Evolutionary conservation across 2,888 invertebrate genomes (phyloP), one percentile per base, ranked within the genome.

Genomic region (Ectemnius continuus): DNA sequence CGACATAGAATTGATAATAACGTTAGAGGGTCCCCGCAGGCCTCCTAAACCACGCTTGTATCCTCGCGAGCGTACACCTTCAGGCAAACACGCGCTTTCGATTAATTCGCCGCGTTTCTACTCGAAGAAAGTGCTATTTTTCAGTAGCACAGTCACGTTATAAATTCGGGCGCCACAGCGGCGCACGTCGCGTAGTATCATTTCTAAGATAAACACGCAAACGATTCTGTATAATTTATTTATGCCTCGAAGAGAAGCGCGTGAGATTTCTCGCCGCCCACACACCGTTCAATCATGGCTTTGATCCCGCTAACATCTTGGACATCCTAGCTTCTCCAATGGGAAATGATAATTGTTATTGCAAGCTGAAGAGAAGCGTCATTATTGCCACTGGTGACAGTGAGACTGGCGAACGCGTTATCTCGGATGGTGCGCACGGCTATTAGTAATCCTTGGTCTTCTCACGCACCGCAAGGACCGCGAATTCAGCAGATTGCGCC

Each of bases 391-490:
- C 36, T 26, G 57, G 67, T 59, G 57, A 48, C 59, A 48, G 64
- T 62, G 67, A 70, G 70, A 68, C 56, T 58, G 60, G 59, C 73
- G 61, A 71, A 65, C 57, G 14, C 52, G 52, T 52, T 16, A 70
- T 83, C 76, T 83, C 66, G 73, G 81, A 83, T 83, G 81, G 76
- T 75, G 75, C 76, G 75, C 67, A 66, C 63, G 70, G 56, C 74
- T 76, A 82, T 82, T 81, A 79, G 83, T 63, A 69, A 73, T 78
- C 69, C 65, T 23, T 73, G 71, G 56, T 58, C 80, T 83, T 82
- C 83, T 82, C 82, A 83, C 83, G 83, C 82, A 83, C 75, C 81
- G 79, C 79, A 75, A 79, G 83, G 82, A 83, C 83, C 81, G 82
- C 82, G 83, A 81, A 82, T 82, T 82, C 82, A 81, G 73, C 79